These are phyloP conservation scores for Drosophila ochracea DNA, from an alignment of 2,888 invertebrate genomes.

Conservation along the genomic window DNA sequence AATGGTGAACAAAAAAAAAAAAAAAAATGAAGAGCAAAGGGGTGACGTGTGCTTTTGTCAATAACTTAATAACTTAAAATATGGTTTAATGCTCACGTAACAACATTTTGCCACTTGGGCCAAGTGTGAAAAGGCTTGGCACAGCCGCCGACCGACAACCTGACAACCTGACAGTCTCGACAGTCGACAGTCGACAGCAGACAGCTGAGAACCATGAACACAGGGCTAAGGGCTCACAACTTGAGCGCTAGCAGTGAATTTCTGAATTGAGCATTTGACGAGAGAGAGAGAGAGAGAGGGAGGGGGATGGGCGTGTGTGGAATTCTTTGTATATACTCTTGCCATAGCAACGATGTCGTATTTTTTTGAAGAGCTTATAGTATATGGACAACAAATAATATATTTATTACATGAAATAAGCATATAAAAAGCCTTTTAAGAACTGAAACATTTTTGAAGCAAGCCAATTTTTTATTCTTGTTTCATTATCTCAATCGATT, in stretches of 20 bases:
- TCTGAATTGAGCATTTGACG: slow-evolving; percentile 8
- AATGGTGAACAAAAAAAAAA: not conserved
- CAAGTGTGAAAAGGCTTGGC: slow-evolving; percentile 61
- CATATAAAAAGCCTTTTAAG: not conserved
- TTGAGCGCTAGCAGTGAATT: slow-evolving; percentile 27
- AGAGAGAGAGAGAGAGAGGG: too few relatives aligned
- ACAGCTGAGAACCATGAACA: slow-evolving; percentile 35
- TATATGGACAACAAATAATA: slow-evolving; percentile 8
- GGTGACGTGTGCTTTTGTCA: slow-evolving; percentile 78
- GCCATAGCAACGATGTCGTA: slow-evolving; percentile 2
- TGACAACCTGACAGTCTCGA: slow-evolving; percentile 9
- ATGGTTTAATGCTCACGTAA: slow-evolving; percentile 79
- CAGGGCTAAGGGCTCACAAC: slow-evolving; percentile 33
- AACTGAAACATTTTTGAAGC: not conserved
- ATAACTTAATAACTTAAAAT: slow-evolving; percentile 83
- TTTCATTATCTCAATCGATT: not conserved
- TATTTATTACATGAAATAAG: not conserved
- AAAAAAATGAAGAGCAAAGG: slow-evolving; percentile 32
- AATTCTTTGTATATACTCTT: slow-evolving; percentile 7
- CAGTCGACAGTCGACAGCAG: slow-evolving; percentile 6
- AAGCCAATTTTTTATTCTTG: not conserved
- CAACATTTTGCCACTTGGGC: slow-evolving; percentile 79
- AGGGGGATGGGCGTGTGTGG: not conserved
- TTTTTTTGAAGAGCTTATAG: not conserved
- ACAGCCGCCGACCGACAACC: slow-evolving; percentile 18